Evolutionary conservation across 2,797 vertebrate species (phyloP).

Genomic region (Hemibagrus guttatus): DNA sequence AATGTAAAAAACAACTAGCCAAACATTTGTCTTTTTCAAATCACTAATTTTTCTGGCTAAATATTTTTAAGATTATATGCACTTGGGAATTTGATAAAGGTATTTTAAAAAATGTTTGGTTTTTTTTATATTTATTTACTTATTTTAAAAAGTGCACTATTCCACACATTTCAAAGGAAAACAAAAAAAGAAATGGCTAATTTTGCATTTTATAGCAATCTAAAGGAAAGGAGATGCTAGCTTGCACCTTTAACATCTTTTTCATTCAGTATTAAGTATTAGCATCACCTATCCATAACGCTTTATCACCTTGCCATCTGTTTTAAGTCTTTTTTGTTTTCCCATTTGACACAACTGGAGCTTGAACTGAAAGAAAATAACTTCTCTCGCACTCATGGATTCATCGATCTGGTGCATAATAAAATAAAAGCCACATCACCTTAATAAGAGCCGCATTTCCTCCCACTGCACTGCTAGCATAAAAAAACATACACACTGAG

Average conservation of each 20-base stretch:
- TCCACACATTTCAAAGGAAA: background rate
- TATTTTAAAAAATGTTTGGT: background rate
- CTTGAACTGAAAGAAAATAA: background rate
- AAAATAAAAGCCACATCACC: conserved; percentile 5
- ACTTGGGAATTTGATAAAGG: background rate
- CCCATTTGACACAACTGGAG: conserved; percentile 39
- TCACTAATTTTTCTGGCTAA: background rate
- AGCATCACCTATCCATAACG: conserved; percentile 32
- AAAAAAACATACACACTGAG: background rate
- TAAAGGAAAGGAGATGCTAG: conserved; percentile 42
- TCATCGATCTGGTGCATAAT: background rate
- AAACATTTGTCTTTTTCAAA: background rate
- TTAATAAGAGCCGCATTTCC: conserved; percentile 20
- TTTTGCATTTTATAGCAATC: conserved; percentile 9
- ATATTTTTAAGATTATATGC: background rate
- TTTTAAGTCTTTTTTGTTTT: conserved; percentile 29
- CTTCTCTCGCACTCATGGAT: background rate
- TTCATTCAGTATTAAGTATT: background rate
- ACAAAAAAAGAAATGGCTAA: background rate
- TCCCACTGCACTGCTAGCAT: conserved; percentile 3
- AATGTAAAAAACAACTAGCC: background rate
- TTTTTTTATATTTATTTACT: too few relatives aligned
- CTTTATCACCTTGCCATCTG: conserved; percentile 13
- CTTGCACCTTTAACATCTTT: background rate
- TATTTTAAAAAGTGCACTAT: background rate